Conservation (phyloP, 1,140 invertebrate species). For the Calliphora vicina region DNA sequence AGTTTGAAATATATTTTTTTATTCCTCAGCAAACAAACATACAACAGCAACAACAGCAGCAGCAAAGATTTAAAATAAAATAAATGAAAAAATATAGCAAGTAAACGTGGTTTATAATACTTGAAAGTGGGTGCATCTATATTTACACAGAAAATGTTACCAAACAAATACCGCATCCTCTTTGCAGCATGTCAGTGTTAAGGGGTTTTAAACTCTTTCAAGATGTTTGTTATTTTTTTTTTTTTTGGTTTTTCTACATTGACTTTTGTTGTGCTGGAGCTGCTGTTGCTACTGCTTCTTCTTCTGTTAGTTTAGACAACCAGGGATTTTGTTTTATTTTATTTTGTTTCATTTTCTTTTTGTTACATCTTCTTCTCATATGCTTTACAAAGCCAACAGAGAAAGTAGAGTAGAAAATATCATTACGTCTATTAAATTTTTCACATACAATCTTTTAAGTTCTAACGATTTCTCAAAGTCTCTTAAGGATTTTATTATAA, state of each 20-base stretch:
- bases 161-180: neutral
- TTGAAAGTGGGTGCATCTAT: neutral
- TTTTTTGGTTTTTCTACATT: neutral
- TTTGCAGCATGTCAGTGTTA: neutral
- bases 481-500: constrained; percentile 25
- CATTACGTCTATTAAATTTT: constrained; percentile 29
- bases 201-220: neutral
- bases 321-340: neutral
- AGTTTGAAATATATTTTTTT: constrained; percentile 21
- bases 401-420: neutral
- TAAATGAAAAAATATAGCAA: neutral
- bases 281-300: no score
- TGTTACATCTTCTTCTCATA: neutral
- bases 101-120: neutral
- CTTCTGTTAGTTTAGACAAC: constrained; percentile 10
- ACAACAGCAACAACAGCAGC: neutral
- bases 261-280: neutral
- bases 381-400: neutral
- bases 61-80: neutral
- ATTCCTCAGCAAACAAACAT: neutral
- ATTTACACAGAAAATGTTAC: neutral
- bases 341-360: neutral
- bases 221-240: neutral
- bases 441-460: constrained; percentile 22
- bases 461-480: constrained; percentile 27